Base-by-base conservation (phyloP, 2,888 invertebrate species). In the Metellina segmentata region DNA sequence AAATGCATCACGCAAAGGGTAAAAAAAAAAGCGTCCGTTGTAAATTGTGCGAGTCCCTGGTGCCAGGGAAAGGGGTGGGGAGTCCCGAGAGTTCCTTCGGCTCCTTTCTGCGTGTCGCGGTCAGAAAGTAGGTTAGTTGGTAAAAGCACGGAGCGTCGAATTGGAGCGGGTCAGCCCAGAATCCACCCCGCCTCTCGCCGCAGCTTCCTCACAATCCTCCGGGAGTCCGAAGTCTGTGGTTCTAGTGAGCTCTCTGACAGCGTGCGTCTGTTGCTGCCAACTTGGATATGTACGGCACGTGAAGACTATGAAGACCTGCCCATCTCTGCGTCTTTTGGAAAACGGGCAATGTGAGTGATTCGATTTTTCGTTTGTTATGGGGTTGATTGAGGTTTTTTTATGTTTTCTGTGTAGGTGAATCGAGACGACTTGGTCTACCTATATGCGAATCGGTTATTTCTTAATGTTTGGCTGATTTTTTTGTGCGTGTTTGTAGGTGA, bases 151-250 rank as follows among this genome's bases (percentile, higher is more conserved):
- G 70, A 52, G n/a, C 34, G 11, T 53, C 74, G 87, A 90, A 90
- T 70, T 90, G 85, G 89, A 90, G 89, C 89, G 89, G 89, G 89
- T 90, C 89, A 90, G 75, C 75, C 75, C n/a, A n/a, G 81, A 81
- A 48, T 20, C 13, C 34, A 74, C 77, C 61, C 48, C 89, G 78
- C 53, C 78, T 77, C 81, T 75, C 53, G 8, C 69, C 61, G 11
- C 61, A 16, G 61, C 77, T 69, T 69, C 52, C 61, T 72, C 89
- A 51, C 85, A 52, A 85, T 53, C 20, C 85, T n/a, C 53, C 52
- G 52, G 16, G 52, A 51, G 11, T 20, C 61, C 61, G 85, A n/a
- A 11, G 74, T 5, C 11, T 19, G 9, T 74, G 34, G 34, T 34
- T 34, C 34, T 34, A 34, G 34, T 16, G 34, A 53, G 70, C 49